Percentiles rank a stretch among this genome's conserved stretches.
phyloP scores from a whole-genome alignment of 2,888 invertebrate genomes.

The Frankliniella fusca region DNA sequence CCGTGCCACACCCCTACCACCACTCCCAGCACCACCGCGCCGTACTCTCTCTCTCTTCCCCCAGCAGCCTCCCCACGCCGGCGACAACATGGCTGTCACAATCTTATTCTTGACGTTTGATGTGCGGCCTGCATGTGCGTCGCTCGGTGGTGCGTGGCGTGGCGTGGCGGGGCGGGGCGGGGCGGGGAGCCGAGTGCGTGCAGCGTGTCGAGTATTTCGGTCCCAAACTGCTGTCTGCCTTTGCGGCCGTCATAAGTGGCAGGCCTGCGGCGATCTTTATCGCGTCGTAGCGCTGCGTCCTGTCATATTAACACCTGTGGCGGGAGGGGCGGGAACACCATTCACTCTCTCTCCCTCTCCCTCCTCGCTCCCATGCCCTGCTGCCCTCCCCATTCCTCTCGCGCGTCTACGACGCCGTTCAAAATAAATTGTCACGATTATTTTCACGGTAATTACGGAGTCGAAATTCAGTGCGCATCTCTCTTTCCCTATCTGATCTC shows the following conservation, averaged over 20 bases:
- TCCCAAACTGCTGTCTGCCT: background rate
- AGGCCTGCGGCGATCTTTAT: constrained; percentile 8
- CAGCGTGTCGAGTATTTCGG: background rate
- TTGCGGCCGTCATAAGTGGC: constrained; percentile 7
- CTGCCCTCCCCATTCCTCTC: background rate
- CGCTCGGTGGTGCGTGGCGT: background rate
- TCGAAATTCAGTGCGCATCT: no score
- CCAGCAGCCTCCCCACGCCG: background rate
- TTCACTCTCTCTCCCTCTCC: background rate
- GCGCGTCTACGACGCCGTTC: background rate
- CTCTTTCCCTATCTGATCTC: no score
- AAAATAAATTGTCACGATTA: no score
- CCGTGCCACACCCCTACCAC: background rate
- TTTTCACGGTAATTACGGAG: no score
- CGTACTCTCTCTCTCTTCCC: no score
- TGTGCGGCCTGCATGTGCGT: constrained; percentile 13
- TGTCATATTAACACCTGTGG: constrained; percentile 14
- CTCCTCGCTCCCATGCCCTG: background rate
- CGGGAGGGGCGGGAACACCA: background rate
- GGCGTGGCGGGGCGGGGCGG: background rate
- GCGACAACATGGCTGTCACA: background rate
- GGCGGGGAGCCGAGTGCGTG: background rate
- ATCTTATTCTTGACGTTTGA: constrained; percentile 19
- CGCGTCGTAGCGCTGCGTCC: constrained; percentile 13
- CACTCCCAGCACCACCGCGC: no score